Evolutionary conservation across 2,888 invertebrate genomes (phyloP).

Genomic region (Nasonia oneida): DNA sequence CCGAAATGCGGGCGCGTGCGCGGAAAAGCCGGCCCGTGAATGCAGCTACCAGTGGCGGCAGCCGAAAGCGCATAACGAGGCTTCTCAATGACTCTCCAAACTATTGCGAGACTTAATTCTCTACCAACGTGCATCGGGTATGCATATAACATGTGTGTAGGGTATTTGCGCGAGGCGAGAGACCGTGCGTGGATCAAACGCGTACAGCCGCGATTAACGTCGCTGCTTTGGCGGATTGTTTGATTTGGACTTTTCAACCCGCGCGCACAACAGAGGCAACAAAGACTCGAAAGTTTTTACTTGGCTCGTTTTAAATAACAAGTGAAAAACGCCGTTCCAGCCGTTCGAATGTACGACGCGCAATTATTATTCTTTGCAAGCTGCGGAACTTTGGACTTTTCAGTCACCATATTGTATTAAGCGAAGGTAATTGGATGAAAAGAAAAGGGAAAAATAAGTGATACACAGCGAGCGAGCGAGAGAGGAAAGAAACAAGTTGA

Average conservation of each 20-base stretch:
- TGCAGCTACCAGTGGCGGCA: not conserved
- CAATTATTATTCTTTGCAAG: constrained; percentile 21
- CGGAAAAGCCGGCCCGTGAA: constrained; percentile 18
- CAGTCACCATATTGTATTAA: constrained; percentile 29
- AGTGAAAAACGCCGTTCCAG: not conserved
- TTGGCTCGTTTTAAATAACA: not conserved
- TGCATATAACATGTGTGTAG: not conserved
- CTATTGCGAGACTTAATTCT: constrained; percentile 66
- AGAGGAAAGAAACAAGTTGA: constrained; percentile 49
- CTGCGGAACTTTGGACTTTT: constrained; percentile 19
- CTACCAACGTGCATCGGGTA: constrained; percentile 51
- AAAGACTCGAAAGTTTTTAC: not conserved
- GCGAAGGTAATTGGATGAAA: constrained; percentile 54
- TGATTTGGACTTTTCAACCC: not conserved
- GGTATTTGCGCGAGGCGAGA: not conserved
- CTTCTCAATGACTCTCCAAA: constrained; percentile 66
- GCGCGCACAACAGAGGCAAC: not conserved
- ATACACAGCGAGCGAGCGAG: constrained; percentile 8
- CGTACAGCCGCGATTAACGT: not conserved
- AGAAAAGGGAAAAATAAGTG: constrained; percentile 39
- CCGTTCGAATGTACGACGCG: not conserved
- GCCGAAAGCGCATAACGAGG: constrained; percentile 59
- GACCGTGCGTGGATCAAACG: not conserved
- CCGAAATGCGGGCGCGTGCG: constrained; percentile 13
- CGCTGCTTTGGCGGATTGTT: not conserved